These are phyloP conservation scores for zebrafish (Danio rerio) DNA, from an alignment of 2,113 vertebrate genomes.

Conservation along the genomic window DNA sequence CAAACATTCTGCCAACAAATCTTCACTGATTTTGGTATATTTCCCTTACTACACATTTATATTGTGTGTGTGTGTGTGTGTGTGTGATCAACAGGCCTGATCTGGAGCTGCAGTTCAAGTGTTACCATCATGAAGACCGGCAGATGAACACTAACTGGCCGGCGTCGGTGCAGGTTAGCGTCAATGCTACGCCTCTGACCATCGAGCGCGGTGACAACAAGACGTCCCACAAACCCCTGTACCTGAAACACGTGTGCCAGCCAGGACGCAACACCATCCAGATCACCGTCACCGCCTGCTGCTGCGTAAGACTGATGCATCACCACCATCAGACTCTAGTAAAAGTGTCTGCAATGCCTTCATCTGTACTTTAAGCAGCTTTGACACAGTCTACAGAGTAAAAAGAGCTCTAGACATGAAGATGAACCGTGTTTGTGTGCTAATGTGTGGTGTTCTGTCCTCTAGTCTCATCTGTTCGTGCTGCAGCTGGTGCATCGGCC, in stretches of 20 bases:
- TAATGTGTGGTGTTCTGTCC: background rate
- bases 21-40: too few relatives aligned
- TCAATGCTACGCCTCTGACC: constrained; percentile 90
- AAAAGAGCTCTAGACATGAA: too few relatives aligned
- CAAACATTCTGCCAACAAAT: too few relatives aligned
- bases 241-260: constrained; percentile 95
- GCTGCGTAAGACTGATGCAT: constrained; percentile 83
- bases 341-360: too few relatives aligned
- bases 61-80: background rate
- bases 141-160: constrained; percentile 99
- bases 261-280: constrained; percentile 95
- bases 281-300: constrained; percentile 96
- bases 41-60: too few relatives aligned
- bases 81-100: constrained; percentile 82
- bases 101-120: constrained; percentile 96
- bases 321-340: too few relatives aligned
- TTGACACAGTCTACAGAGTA: too few relatives aligned
- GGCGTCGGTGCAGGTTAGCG: constrained; percentile 92
- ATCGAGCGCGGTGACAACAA: constrained; percentile 96
- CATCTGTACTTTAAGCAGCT: too few relatives aligned
- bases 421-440: too few relatives aligned
- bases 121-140: constrained; percentile 95
- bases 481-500: constrained; percentile 94
- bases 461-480: constrained; percentile 95
- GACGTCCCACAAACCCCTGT: constrained; percentile 94